A percentile compares a stretch with the other conserved stretches of the same genome.
Conservation (phyloP, 2,888 invertebrate species). For the Peribatodes rhomboidaria region DNA sequence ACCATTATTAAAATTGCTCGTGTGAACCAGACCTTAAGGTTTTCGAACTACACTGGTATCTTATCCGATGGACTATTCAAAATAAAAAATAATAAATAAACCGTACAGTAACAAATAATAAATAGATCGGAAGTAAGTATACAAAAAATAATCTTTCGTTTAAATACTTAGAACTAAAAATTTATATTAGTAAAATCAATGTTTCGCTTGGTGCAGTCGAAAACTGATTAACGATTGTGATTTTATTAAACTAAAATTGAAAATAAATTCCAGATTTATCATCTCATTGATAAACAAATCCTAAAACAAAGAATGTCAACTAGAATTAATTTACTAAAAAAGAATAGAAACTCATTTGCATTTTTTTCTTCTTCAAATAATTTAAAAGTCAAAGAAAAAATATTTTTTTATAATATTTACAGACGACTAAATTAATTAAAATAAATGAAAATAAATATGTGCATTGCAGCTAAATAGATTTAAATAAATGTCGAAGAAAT, state of each 20-base stretch:
- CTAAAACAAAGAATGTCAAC: slow-evolving; percentile 17
- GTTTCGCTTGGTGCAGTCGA: slow-evolving; percentile 40
- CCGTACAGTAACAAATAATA: slow-evolving; percentile 73
- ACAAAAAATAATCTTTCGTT: slow-evolving; percentile 76
- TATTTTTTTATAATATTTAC: slow-evolving; percentile 23
- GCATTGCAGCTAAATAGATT: slow-evolving; percentile 25
- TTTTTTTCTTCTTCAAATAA: slow-evolving; percentile 5
- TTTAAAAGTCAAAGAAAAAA: slow-evolving; percentile 11
- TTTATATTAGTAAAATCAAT: slow-evolving; percentile 52
- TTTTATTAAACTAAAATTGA: slow-evolving; percentile 5
- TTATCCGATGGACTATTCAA: slow-evolving; percentile 52
- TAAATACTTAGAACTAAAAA: slow-evolving; percentile 75
- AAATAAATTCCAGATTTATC: slow-evolving; percentile 15
- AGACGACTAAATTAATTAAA: slow-evolving; percentile 11
- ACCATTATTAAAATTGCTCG: slow-evolving; percentile 10
- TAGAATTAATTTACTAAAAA: slow-evolving; percentile 12
- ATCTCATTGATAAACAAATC: slow-evolving; percentile 11
- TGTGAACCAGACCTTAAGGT: slow-evolving; percentile 25
- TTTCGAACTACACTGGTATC: slow-evolving; percentile 62
- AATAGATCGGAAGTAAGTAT: slow-evolving; percentile 78
- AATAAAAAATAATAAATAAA: slow-evolving; percentile 56
- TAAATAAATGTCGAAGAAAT: slow-evolving; percentile 45
- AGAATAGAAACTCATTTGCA: slow-evolving; percentile 15
- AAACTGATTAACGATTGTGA: slow-evolving; percentile 26
- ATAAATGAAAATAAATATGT: slow-evolving; percentile 36